phyloP scores from a whole-genome alignment of 2,113 vertebrate genomes.

The Onychorhynchus coronatus region DNA sequence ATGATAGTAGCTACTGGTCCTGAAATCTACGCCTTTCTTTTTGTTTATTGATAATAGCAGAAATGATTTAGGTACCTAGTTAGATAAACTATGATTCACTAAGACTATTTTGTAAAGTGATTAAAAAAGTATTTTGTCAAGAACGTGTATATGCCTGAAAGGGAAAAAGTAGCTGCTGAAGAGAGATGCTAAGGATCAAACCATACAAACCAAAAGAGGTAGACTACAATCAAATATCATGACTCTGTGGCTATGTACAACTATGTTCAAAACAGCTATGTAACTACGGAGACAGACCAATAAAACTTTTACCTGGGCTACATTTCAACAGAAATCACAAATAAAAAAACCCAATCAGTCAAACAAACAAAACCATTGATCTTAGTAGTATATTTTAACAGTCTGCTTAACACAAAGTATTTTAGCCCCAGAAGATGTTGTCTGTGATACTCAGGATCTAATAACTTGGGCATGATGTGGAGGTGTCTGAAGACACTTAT shows the following conservation, averaged over 20 bases:
- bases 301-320: background rate
- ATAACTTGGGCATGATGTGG: background rate
- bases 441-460: background rate
- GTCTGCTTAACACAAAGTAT: background rate
- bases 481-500: background rate
- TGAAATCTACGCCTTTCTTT: background rate
- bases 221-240: constrained; percentile 2
- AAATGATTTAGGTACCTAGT: constrained; percentile 10
- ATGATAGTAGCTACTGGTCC: background rate
- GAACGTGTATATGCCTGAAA: background rate
- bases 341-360: fast-evolving
- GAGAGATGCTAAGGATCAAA: constrained; percentile 19
- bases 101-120: constrained; percentile 20
- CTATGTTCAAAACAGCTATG: background rate
- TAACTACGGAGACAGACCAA: background rate
- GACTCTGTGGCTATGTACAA: background rate
- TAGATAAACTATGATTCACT: constrained; percentile 30
- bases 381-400: background rate
- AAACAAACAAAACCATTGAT: background rate
- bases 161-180: background rate
- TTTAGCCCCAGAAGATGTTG: background rate
- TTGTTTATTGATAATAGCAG: background rate
- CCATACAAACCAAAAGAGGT: background rate
- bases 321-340: background rate
- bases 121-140: constrained; percentile 6